These are phyloP conservation scores for Bovichtus variegatus DNA, from an alignment of 2,797 vertebrate genomes.

Conservation along the genomic window DNA sequence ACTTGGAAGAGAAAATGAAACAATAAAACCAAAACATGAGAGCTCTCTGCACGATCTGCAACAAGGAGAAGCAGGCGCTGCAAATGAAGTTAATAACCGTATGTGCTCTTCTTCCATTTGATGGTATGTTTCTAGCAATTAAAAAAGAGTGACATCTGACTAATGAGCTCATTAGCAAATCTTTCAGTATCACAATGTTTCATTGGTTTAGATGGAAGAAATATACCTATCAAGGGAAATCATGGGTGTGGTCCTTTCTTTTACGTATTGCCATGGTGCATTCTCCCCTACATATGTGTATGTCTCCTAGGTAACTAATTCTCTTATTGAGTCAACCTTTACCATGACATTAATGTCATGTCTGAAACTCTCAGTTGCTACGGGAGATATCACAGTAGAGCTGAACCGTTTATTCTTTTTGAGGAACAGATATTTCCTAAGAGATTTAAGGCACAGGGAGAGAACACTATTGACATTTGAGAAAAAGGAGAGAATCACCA, in stretches of 20 bases:
- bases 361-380: slow-evolving; percentile 33
- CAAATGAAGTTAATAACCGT: slow-evolving; percentile 27
- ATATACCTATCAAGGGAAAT: not conserved
- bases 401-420: slow-evolving; percentile 24
- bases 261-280: not conserved
- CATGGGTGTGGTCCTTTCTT: not conserved
- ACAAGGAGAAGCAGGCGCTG: not conserved
- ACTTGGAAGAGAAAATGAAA: not conserved
- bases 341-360: slow-evolving; percentile 42
- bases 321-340: slow-evolving; percentile 52
- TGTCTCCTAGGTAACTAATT: slow-evolving; percentile 37
- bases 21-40: not conserved
- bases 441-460: not conserved
- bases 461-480: not conserved
- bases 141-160: slow-evolving; percentile 19
- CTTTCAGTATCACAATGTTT: slow-evolving; percentile 37
- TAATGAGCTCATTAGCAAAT: slow-evolving; percentile 63
- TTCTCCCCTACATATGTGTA: not conserved
- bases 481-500: not conserved
- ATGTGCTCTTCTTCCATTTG: slow-evolving; percentile 25
- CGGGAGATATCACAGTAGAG: slow-evolving; percentile 7
- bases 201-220: not conserved
- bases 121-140: slow-evolving; percentile 5
- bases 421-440: not conserved
- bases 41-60: not conserved